phyloP scores from a whole-genome alignment of 2,797 vertebrate species.

The Typhlichthys subterraneus region DNA sequence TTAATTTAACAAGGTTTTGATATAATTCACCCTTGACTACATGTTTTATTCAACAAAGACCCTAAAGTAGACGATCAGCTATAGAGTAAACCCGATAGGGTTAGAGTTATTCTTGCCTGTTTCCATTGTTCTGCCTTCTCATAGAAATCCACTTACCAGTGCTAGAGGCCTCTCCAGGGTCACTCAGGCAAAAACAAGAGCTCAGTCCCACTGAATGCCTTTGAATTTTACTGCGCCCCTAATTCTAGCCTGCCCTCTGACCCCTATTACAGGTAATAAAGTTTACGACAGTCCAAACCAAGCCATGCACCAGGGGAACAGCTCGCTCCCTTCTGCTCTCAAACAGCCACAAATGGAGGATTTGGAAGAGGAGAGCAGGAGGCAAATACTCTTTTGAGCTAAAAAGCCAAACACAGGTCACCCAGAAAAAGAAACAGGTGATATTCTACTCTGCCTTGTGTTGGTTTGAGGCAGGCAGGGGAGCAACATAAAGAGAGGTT shows the following conservation, averaged over 20 bases:
- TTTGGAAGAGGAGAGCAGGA: conserved; percentile 26
- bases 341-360: conserved; percentile 73
- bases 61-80: conserved; percentile 36
- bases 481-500: not conserved
- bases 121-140: conserved; percentile 65
- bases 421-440: too few relatives aligned
- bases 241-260: conserved; percentile 92
- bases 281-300: conserved; percentile 98
- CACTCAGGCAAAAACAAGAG: conserved; percentile 89
- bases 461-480: conserved; percentile 40
- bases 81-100: conserved; percentile 58
- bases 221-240: conserved; percentile 97
- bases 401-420: conserved; percentile 79
- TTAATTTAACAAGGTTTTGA: too few relatives aligned
- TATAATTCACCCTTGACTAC: conserved; percentile 32
- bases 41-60: conserved; percentile 56
- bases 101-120: conserved; percentile 41
- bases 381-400: conserved; percentile 69
- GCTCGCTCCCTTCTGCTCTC: conserved; percentile 68
- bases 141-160: conserved; percentile 79
- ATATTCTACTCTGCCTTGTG: conserved; percentile 37
- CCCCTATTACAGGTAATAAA: conserved; percentile 99
- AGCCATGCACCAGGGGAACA: conserved; percentile 92
- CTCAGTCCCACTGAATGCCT: conserved; percentile 89
- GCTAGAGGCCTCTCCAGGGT: conserved; percentile 85